Evolutionary conservation across 2,797 vertebrate species (phyloP).

Genomic region (Limnodromus scolopaceus): DNA sequence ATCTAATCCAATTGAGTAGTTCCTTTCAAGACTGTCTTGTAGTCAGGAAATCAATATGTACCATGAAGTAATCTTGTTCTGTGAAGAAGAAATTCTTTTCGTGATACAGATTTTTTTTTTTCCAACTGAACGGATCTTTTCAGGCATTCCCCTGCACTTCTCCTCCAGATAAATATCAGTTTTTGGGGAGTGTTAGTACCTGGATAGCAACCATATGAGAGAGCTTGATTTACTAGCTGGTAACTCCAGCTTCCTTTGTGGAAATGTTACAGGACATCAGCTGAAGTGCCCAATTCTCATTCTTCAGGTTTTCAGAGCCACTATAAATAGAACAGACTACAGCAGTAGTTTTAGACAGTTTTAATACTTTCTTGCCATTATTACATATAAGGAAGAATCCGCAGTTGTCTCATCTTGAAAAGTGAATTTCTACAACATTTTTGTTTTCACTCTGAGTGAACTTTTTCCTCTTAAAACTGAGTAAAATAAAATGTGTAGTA

Average conservation of each 20-base stretch:
- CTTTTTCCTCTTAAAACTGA: neutral
- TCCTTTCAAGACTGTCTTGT: neutral
- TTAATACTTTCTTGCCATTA: neutral
- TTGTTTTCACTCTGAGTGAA: neutral
- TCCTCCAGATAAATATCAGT: neutral
- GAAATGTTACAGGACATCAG: neutral
- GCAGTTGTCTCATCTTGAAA: neutral
- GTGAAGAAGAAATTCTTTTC: neutral
- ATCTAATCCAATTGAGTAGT: constrained; percentile 28
- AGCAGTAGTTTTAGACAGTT: neutral
- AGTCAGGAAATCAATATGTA: constrained; percentile 13
- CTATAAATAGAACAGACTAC: neutral
- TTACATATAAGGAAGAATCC: neutral
- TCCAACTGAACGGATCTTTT: neutral
- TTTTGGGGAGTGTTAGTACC: neutral
- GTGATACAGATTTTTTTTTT: neutral
- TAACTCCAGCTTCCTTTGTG: neutral
- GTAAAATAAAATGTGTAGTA: neutral
- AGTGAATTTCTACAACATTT: neutral
- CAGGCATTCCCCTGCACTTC: neutral
- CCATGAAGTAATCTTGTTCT: neutral
- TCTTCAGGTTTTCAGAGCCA: neutral
- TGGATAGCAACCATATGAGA: neutral
- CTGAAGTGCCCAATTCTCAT: neutral
- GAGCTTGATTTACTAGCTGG: neutral